A percentile compares a stretch with the other conserved stretches of the same genome.
Evolutionary conservation across 2,888 invertebrate species (phyloP).

Genomic region (Loripinus fragilis): DNA sequence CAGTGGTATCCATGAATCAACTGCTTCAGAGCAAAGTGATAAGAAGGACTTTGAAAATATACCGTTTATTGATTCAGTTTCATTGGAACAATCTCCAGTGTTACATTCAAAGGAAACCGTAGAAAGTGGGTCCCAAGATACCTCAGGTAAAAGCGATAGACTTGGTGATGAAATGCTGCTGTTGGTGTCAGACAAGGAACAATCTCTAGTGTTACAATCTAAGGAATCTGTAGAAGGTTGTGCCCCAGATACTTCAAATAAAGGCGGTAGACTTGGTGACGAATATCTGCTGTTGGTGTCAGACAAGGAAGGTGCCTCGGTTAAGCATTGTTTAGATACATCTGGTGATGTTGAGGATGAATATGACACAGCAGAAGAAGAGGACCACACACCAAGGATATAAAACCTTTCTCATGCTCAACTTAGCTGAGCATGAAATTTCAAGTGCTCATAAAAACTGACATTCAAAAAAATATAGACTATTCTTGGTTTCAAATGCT

Average conservation of each 20-base stretch:
- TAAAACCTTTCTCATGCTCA: no score
- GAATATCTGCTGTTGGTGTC: not conserved
- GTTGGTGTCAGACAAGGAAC: no score
- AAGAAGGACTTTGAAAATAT: not conserved
- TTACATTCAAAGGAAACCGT: not conserved
- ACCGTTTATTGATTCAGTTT: not conserved
- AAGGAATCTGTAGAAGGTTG: not conserved
- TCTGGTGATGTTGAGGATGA: not conserved
- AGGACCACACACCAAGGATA: no score
- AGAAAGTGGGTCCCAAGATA: not conserved
- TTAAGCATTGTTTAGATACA: not conserved
- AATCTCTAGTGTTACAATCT: not conserved
- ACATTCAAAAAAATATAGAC: no score
- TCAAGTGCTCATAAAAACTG: no score
- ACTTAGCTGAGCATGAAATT: no score
- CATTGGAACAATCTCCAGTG: not conserved
- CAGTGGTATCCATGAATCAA: not conserved
- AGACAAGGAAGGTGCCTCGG: not conserved
- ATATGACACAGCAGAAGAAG: constrained; percentile 9
- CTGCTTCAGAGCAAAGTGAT: not conserved
- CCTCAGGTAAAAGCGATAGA: no score
- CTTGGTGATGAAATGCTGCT: no score
- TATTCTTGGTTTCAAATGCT: not conserved
- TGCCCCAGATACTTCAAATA: not conserved
- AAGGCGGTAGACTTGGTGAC: not conserved